Evolutionary conservation across 2,113 vertebrate genomes (phyloP).

Genomic region (Semnornis frantzii): DNA sequence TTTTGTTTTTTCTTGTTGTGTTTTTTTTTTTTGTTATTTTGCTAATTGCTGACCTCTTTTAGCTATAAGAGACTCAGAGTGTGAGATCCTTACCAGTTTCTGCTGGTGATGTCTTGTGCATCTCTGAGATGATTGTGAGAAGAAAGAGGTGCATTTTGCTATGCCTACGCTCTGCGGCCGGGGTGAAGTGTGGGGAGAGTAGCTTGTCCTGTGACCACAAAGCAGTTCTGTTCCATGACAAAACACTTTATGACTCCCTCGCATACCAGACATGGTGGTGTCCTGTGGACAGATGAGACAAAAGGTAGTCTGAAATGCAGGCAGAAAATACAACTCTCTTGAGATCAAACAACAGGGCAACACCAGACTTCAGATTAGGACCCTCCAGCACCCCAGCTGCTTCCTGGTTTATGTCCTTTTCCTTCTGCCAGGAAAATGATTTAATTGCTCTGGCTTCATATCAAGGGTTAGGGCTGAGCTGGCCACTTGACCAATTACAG

Average conservation of each 20-base stretch:
- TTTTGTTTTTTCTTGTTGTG: background rate
- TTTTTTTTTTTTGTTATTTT: slow-evolving; percentile 18
- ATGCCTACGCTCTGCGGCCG: background rate
- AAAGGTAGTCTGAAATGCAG: background rate
- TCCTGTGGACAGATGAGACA: background rate
- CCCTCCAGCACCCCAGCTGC: background rate
- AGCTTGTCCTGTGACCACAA: background rate
- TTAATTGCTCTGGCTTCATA: background rate
- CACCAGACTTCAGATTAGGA: background rate
- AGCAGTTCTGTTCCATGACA: background rate
- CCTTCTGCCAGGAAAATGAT: background rate
- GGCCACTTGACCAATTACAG: too few relatives aligned
- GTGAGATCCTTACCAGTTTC: background rate
- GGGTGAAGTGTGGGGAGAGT: background rate
- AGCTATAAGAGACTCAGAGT: background rate
- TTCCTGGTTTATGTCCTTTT: background rate
- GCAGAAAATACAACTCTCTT: background rate
- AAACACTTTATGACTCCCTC: background rate
- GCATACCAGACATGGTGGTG: accelerated
- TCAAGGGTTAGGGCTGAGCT: too few relatives aligned
- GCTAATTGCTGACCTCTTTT: slow-evolving; percentile 65
- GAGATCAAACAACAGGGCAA: background rate
- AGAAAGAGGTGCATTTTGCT: background rate
- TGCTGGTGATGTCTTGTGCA: accelerated
- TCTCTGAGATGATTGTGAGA: background rate